Percentiles rank a stretch among this genome's conserved stretches.
Evolutionary conservation across 2,888 invertebrate genomes (phyloP).

Genomic region (Lypha dubia): DNA sequence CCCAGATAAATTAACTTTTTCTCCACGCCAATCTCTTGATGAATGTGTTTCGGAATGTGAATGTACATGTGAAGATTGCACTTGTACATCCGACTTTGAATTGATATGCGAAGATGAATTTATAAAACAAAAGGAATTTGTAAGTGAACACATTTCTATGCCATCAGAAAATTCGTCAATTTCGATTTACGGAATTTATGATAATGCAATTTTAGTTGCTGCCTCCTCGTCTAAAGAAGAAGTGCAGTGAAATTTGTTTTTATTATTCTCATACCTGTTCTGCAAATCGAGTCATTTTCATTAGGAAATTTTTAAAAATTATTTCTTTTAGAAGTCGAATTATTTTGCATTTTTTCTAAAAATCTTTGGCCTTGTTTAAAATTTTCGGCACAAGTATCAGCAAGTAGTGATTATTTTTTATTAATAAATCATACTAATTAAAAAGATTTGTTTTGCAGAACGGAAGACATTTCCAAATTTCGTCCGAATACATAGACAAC

Average conservation of each 20-base stretch:
- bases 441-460: not conserved
- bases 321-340: too few species aligned
- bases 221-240: not conserved
- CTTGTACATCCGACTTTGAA: constrained; percentile 54
- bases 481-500: too few species aligned
- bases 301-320: too few species aligned
- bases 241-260: not conserved
- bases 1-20: constrained; percentile 77
- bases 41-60: constrained; percentile 66
- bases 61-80: constrained; percentile 71
- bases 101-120: constrained; percentile 21
- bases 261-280: too few species aligned
- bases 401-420: too few species aligned
- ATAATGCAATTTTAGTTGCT: not conserved
- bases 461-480: too few species aligned
- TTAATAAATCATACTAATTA: not conserved
- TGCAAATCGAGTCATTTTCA: too few species aligned
- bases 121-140: not conserved
- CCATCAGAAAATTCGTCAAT: not conserved
- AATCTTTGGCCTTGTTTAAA: too few species aligned
- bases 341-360: too few species aligned
- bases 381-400: too few species aligned
- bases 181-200: not conserved
- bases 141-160: not conserved
- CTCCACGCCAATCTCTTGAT: constrained; percentile 74